Evolutionary conservation across 2,113 vertebrate species (phyloP).

Genomic region (Caretta caretta): DNA sequence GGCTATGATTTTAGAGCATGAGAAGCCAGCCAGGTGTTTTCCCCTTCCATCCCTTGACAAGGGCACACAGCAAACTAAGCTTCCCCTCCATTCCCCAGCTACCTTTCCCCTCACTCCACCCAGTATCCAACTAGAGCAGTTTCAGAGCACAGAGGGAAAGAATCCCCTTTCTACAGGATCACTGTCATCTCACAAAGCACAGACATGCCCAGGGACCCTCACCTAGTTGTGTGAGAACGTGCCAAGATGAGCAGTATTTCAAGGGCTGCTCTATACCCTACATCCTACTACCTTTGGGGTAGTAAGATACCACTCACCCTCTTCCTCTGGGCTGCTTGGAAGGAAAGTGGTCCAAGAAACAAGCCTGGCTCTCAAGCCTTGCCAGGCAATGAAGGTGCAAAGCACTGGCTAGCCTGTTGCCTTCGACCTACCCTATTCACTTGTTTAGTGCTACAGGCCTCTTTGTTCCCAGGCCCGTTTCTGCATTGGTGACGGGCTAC

Average conservation of each 20-base stretch:
- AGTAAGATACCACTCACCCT: background rate
- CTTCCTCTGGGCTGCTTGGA: background rate
- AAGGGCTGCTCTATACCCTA: background rate
- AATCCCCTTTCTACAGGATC: background rate
- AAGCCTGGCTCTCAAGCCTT: background rate
- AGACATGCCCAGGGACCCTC: background rate
- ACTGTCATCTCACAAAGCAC: background rate
- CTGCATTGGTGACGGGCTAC: background rate
- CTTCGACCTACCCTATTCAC: background rate
- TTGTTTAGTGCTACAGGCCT: background rate
- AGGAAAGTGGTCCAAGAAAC: background rate
- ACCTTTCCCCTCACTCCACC: rapidly evolving
- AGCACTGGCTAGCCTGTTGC: background rate
- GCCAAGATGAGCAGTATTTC: background rate
- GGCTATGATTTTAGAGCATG: background rate
- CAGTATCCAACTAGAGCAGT: rapidly evolving
- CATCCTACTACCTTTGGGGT: background rate
- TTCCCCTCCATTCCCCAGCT: background rate
- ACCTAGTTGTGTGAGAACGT: background rate
- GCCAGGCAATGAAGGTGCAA: background rate
- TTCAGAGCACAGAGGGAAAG: background rate
- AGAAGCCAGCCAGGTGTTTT: background rate
- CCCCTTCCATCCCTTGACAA: background rate
- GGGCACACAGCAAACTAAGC: rapidly evolving
- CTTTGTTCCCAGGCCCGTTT: background rate